Evolutionary conservation across 2,113 vertebrate genomes (phyloP).

Genomic region (Lycaon pictus): DNA sequence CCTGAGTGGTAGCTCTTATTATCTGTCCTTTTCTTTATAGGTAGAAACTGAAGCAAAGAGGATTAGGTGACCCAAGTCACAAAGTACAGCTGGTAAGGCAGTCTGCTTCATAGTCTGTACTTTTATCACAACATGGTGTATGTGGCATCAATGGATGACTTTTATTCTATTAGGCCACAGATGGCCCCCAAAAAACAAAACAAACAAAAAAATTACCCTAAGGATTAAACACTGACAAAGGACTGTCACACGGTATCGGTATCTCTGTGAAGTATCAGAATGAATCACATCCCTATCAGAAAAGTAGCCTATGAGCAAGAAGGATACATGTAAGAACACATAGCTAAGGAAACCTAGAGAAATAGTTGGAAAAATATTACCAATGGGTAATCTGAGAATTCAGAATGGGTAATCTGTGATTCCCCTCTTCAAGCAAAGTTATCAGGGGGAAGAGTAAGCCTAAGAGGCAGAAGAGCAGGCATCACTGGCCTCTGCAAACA

Average conservation of each 20-base stretch:
- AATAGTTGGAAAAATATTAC: not conserved
- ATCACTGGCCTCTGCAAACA: not conserved
- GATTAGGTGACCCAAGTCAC: not conserved
- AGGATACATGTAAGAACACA: not conserved
- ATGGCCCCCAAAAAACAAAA: not conserved
- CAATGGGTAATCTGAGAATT: not conserved
- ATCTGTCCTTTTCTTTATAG: not conserved
- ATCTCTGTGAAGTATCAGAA: not conserved
- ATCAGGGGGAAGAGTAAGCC: not conserved
- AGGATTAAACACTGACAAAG: not conserved
- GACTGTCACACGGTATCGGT: not conserved
- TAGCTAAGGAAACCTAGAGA: not conserved
- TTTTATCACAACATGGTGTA: not conserved
- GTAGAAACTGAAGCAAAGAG: not conserved
- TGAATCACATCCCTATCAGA: not conserved
- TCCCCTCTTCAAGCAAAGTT: not conserved
- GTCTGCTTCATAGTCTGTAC: not conserved
- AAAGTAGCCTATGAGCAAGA: not conserved
- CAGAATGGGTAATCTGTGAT: too few relatives aligned
- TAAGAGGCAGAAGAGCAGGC: not conserved
- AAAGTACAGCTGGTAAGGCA: not conserved
- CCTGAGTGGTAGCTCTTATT: not conserved
- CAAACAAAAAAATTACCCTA: not conserved
- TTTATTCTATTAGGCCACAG: not conserved
- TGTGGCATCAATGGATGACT: not conserved